These are phyloP conservation scores for Apotomis turbidana DNA, from an alignment of 2,888 invertebrate species.

Conservation along the genomic window DNA sequence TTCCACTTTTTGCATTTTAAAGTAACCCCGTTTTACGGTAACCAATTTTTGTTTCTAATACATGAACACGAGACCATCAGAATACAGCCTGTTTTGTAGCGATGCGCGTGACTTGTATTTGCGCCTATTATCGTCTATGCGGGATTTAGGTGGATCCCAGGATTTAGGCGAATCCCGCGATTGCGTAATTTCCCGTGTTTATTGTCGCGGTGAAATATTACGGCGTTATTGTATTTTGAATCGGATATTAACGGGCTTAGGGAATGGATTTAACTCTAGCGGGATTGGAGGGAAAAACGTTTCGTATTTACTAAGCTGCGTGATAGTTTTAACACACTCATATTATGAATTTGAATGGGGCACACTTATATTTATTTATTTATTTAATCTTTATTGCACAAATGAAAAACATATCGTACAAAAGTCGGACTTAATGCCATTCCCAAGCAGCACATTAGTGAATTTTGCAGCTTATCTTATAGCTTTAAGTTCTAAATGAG, in stretches of 20 bases:
- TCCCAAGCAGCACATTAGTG: too few species aligned
- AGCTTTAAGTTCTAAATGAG: too few species aligned
- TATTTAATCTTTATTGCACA: too few species aligned
- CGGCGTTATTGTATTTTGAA: conserved; percentile 31
- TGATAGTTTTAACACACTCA: too few species aligned
- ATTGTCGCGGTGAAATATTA: conserved; percentile 28
- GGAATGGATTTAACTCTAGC: conserved; percentile 9
- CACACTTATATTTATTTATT: too few species aligned
- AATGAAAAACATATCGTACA: too few species aligned
- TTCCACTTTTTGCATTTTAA: too few species aligned
- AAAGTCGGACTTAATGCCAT: too few species aligned
- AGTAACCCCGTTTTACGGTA: background rate
- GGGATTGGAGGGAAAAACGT: background rate
- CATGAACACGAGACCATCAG: background rate
- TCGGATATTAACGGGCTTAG: conserved; percentile 22
- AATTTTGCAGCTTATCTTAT: too few species aligned
- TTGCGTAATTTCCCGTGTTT: conserved; percentile 31
- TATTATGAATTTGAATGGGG: too few species aligned
- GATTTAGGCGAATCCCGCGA: conserved; percentile 22
- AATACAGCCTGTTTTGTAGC: conserved; percentile 1
- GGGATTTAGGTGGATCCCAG: conserved; percentile 56
- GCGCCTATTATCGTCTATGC: conserved; percentile 62
- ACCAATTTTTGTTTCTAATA: background rate
- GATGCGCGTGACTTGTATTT: conserved; percentile 49
- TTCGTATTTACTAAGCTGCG: background rate